Conservation (phyloP, 2,888 invertebrate genomes). For the Eupelmus urozonus region DNA sequence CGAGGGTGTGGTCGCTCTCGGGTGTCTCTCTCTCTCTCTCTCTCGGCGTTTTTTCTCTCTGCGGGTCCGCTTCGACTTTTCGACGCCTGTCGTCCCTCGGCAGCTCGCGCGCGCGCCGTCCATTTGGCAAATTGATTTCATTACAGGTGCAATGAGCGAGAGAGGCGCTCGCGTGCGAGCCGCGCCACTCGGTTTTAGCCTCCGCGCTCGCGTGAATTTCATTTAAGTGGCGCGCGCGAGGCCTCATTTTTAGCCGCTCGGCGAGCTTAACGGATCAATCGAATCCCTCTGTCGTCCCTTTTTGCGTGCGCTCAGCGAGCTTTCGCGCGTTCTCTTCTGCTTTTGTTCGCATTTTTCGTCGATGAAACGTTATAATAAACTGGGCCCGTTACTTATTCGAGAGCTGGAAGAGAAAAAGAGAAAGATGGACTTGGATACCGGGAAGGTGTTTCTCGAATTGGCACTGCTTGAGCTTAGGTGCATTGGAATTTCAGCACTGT, state of each 20-base stretch:
- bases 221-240: constrained; percentile 27
- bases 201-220: constrained; percentile 46
- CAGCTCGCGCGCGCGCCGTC: constrained; percentile 48
- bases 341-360: not conserved
- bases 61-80: constrained; percentile 32
- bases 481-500: no score
- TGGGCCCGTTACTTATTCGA: not conserved
- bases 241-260: not conserved
- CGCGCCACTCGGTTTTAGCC: not conserved
- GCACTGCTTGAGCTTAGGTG: no score
- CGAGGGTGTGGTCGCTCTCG: constrained; percentile 65
- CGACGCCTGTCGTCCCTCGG: constrained; percentile 50
- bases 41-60: constrained; percentile 41
- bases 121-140: constrained; percentile 71
- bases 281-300: not conserved
- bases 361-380: constrained; percentile 7
- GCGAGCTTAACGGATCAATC: constrained; percentile 42
- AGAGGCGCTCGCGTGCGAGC: constrained; percentile 39
- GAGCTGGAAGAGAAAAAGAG: not conserved
- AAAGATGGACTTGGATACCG: no score
- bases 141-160: constrained; percentile 58
- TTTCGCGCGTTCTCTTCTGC: constrained; percentile 10
- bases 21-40: constrained; percentile 42
- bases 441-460: no score
- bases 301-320: not conserved